Evolutionary conservation across 2,113 vertebrate genomes (phyloP), one percentile per base, ranked within the genome.

Genomic region (Myrmecobius fasciatus): DNA sequence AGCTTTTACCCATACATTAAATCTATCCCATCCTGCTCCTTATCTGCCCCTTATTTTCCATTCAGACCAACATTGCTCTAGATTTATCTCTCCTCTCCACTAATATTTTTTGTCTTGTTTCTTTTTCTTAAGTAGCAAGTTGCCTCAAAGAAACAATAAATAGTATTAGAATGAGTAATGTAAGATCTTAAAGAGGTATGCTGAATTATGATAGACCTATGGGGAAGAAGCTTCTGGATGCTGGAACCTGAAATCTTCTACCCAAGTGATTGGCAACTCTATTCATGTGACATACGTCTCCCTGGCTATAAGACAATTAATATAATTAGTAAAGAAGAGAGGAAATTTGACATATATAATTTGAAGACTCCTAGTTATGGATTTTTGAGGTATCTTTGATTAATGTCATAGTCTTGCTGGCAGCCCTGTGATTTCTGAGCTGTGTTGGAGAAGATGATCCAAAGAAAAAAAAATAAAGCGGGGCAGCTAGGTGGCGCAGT

Each of bases 51-150:
- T 43, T 83, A 43, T 83, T 83, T 83, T 43, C n/a, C 67, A 43
- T 43, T 43, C 20, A 83, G n/a, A n/a, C 7, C 3, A 46, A 0
- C 53, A 8, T 28, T 17, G 56, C 17, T 31, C 0, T 24, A 3
- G 52, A 89, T 6, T 92, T 93, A 25, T 31, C 60, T 53, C 43
- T 89, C 75, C 24, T 8, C 46, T 5, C 31, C 48, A 54, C 92
- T 17, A 52, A 48, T 94, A 67, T 83, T 36, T 91, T 36, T n/a
- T 22, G 46, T 91, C 46, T 89, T 43, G 0, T 91, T 95, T 89
- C 31, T 93, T 28, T 53, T 28, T 89, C 89, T 95, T 56, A 26
- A 93, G 31, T 92, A 93, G 53, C 89, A 51, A 94, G 17, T 24
- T 83, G 36, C 17, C 36, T 36, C 0, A n/a, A 75, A 75, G 60